phyloP scores from a whole-genome alignment of 2,797 vertebrate species.

The Danio choprae region DNA sequence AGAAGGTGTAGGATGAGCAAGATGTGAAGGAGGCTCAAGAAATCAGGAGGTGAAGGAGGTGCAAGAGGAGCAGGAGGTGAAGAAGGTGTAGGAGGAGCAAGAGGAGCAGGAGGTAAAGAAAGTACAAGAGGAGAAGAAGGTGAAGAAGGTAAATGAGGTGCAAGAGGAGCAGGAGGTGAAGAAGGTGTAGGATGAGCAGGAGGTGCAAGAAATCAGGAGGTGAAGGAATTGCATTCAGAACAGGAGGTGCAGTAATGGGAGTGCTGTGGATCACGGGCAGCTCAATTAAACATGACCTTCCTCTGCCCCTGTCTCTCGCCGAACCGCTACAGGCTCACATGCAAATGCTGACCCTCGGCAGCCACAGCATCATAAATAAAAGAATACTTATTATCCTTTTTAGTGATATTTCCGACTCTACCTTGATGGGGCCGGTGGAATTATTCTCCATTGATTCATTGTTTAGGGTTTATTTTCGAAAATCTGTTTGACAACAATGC shows the following conservation, averaged over 20 bases:
- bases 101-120: conserved; percentile 35
- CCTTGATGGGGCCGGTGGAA: conserved; percentile 50
- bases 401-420: conserved; percentile 58
- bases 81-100: no score
- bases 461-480: neutral
- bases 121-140: no score
- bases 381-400: conserved; percentile 70
- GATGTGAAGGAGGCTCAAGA: neutral
- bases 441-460: conserved; percentile 45
- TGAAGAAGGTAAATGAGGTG: no score
- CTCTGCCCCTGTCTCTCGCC: conserved; percentile 83
- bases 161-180: no score
- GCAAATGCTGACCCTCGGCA: conserved; percentile 80
- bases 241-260: conserved; percentile 17
- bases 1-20: neutral
- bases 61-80: no score
- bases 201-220: neutral
- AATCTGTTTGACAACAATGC: neutral
- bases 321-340: conserved; percentile 86
- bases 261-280: conserved; percentile 72
- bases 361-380: conserved; percentile 87
- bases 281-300: conserved; percentile 90
- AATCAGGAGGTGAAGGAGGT: neutral
- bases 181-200: neutral
- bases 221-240: neutral